Evolutionary conservation across 2,113 vertebrate species (phyloP).

Genomic region (Clarias magur): DNA sequence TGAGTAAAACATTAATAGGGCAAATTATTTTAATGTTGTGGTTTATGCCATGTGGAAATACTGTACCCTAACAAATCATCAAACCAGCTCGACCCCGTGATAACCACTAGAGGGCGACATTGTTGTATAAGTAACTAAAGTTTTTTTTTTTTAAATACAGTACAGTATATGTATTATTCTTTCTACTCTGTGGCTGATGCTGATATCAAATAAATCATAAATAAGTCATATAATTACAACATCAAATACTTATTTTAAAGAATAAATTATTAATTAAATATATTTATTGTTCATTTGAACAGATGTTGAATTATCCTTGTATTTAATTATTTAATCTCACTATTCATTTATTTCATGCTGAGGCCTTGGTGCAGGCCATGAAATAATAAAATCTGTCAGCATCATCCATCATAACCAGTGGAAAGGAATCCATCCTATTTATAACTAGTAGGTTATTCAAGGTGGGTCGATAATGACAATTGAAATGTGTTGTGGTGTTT

Average conservation of each 20-base stretch:
- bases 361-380: neutral
- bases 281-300: neutral
- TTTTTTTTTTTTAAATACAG: neutral
- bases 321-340: neutral
- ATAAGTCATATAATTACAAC: neutral
- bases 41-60: neutral
- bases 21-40: neutral
- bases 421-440: neutral
- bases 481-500: neutral
- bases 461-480: neutral
- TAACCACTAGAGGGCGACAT: conserved; percentile 38
- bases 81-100: too few species aligned
- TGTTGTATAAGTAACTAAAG: conserved; percentile 10
- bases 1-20: neutral
- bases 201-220: too few species aligned
- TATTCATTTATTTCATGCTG: neutral
- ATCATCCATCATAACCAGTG: neutral
- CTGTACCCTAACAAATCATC: neutral
- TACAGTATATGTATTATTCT: too few species aligned
- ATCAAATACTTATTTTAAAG: neutral
- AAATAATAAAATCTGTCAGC: conserved; percentile 4
- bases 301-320: neutral
- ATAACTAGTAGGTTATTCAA: neutral
- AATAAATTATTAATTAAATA: neutral
- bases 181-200: neutral